Percentiles rank a stretch among this genome's conserved stretches.
Conservation (phyloP, 2,113 vertebrate species). For the Hydrochoerus hydrochaeris region DNA sequence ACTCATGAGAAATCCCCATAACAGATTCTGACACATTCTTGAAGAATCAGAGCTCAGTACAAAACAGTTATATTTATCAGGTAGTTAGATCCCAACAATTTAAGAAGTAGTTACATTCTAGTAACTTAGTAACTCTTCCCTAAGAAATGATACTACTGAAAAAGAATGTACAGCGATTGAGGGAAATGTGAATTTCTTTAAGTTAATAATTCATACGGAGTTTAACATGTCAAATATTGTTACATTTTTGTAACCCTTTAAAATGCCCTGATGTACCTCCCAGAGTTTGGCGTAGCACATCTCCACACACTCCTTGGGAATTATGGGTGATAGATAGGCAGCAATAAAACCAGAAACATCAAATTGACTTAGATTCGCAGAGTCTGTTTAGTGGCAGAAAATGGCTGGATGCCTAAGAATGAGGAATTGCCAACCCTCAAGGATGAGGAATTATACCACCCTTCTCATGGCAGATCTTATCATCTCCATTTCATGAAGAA, state of each 20-base stretch:
- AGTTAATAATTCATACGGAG: neutral
- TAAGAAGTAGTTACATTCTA: neutral
- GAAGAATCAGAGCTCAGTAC: neutral
- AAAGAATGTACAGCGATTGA: neutral
- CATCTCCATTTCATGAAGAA: neutral
- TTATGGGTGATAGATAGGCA: neutral
- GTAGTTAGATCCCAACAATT: neutral
- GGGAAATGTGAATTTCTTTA: neutral
- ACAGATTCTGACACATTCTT: neutral
- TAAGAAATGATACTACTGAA: neutral
- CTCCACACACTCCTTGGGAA: neutral
- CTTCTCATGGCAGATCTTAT: neutral
- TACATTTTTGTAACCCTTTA: neutral
- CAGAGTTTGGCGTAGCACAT: neutral
- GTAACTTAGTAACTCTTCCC: neutral
- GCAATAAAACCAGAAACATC: neutral
- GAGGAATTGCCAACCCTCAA: neutral
- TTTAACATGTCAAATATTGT: too few relatives aligned
- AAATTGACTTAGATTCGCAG: neutral
- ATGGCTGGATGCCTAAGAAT: neutral
- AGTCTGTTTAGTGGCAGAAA: neutral
- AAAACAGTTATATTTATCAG: neutral
- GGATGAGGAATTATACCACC: neutral
- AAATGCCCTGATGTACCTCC: rapidly evolving
- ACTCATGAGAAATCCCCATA: neutral